These are phyloP conservation scores for Setophaga coronata DNA, from an alignment of 2,113 vertebrate species.

Conservation along the genomic window DNA sequence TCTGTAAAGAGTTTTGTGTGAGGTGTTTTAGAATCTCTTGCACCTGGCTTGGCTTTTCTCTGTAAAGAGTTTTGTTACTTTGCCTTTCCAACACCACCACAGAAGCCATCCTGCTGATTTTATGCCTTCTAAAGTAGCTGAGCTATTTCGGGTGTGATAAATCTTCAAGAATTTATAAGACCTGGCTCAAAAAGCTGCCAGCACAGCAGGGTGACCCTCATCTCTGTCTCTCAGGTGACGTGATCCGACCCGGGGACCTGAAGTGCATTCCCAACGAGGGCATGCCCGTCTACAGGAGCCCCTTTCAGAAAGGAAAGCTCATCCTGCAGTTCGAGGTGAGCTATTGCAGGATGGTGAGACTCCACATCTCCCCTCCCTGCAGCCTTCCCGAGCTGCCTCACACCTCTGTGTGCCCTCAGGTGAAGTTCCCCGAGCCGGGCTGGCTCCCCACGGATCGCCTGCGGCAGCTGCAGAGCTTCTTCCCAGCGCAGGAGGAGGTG, in stretches of 20 bases:
- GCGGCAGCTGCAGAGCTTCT: constrained; percentile 59
- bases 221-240: neutral
- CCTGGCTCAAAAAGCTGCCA: neutral
- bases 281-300: constrained; percentile 65
- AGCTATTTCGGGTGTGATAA: no score
- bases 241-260: constrained; percentile 63
- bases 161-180: no score
- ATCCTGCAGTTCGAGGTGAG: constrained; percentile 70
- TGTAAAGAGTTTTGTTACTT: no score
- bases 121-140: no score
- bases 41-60: no score
- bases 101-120: no score
- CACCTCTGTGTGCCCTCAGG: neutral
- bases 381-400: neutral
- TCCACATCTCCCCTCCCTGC: accelerated
- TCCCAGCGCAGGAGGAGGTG: constrained; percentile 45
- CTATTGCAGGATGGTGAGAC: accelerated
- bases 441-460: constrained; percentile 56
- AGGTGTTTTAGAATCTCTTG: no score
- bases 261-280: constrained; percentile 69
- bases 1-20: no score
- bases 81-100: no score
- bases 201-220: accelerated
- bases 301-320: constrained; percentile 66
- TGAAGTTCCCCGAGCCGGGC: constrained; percentile 64